Conservation (phyloP, 1,140 invertebrate genomes). For the Notospermus geniculatus region DNA sequence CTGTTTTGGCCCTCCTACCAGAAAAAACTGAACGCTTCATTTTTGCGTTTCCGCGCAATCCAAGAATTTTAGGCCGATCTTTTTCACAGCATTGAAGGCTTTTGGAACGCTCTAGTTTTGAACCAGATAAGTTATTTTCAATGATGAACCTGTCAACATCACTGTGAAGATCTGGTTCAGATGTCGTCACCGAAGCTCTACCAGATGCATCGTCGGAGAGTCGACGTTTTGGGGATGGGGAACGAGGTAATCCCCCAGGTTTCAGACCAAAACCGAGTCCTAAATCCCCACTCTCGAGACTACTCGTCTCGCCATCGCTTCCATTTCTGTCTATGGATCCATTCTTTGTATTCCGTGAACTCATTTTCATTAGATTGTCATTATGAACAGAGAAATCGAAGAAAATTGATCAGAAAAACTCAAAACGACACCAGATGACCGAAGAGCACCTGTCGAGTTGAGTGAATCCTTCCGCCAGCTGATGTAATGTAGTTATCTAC, state of each 20-base stretch:
- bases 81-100: not conserved
- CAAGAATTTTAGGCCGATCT: too few relatives aligned
- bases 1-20: not conserved
- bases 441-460: not conserved
- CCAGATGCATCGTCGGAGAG: not conserved
- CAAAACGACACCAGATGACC: not conserved
- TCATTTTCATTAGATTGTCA: not conserved
- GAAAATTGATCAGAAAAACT: not conserved
- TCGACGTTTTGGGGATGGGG: not conserved
- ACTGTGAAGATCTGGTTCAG: not conserved
- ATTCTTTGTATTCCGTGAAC: not conserved
- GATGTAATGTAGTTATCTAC: too few relatives aligned
- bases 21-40: not conserved
- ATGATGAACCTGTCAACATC: too few relatives aligned
- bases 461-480: too few relatives aligned
- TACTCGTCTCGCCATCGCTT: constrained; percentile 25
- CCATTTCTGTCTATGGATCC: not conserved
- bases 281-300: constrained; percentile 33
- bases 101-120: not conserved
- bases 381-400: not conserved
- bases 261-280: constrained; percentile 33
- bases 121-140: too few relatives aligned
- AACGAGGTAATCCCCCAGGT: constrained; percentile 17
- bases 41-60: not conserved
- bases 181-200: not conserved